phyloP scores from a whole-genome alignment of 2,113 vertebrate genomes.

The Cygnus atratus region DNA sequence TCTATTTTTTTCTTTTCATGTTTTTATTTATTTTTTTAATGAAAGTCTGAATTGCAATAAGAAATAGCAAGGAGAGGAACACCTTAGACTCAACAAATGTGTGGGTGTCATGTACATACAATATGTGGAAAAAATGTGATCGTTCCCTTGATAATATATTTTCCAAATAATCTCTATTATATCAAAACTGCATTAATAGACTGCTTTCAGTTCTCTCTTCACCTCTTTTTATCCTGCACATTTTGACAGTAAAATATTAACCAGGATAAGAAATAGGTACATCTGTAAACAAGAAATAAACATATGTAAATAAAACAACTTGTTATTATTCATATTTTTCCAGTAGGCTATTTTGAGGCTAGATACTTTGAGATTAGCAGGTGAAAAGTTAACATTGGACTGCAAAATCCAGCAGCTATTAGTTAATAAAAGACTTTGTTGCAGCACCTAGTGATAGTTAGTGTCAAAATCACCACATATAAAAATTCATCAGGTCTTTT shows the following conservation, averaged over 20 bases:
- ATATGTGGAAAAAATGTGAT: constrained; percentile 50
- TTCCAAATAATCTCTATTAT: not conserved
- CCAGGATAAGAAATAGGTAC: not conserved
- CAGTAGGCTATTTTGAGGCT: not conserved
- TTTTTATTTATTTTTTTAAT: not conserved
- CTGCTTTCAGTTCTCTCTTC: constrained; percentile 27
- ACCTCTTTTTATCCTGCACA: constrained; percentile 10
- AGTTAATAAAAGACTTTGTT: not conserved
- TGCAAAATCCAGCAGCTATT: not conserved
- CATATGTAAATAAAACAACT: not conserved
- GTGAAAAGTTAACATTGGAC: not conserved
- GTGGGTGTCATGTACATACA: not conserved
- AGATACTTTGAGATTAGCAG: not conserved
- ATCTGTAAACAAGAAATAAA: not conserved
- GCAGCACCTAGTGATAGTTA: not conserved
- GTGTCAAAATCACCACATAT: not conserved
- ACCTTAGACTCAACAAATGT: constrained; percentile 3
- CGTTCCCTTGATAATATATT: not conserved
- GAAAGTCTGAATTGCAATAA: not conserved
- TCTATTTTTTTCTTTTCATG: not conserved
- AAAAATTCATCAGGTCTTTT: not conserved
- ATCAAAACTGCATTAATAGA: constrained; percentile 14
- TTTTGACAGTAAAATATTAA: constrained; percentile 28
- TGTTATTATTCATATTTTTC: not conserved
- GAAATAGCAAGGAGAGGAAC: constrained; percentile 28